Conservation (phyloP, 2,113 vertebrate genomes). For the Pteronura brasiliensis region DNA sequence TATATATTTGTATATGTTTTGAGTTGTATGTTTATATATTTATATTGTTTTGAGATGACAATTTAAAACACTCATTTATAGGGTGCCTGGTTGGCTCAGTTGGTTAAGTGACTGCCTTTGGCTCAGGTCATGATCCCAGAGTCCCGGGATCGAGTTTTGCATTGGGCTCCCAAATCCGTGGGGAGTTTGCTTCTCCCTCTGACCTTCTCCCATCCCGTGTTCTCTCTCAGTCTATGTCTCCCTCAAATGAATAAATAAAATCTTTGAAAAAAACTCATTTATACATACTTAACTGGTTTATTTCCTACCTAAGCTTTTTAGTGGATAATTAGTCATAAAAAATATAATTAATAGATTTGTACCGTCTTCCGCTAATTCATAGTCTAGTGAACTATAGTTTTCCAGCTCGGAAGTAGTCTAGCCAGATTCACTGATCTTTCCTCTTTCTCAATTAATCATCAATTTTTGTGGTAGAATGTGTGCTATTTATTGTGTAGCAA, state of each 20-base stretch:
- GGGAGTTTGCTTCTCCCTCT: no score
- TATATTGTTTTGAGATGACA: neutral
- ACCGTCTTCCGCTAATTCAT: neutral
- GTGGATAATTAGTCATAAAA: neutral
- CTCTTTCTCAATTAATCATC: neutral
- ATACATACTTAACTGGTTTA: neutral
- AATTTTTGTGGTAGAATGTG: neutral
- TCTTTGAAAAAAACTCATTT: neutral
- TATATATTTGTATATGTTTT: neutral
- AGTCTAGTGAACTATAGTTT: neutral
- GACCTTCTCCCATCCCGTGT: no score
- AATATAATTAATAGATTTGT: slow-evolving; percentile 4
- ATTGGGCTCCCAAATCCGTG: no score
- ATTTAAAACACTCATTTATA: neutral
- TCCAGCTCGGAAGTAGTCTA: neutral
- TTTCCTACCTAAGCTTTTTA: neutral
- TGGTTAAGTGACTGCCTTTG: no score
- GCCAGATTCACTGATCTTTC: neutral
- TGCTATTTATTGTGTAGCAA: neutral
- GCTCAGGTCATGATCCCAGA: no score
- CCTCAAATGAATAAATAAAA: no score
- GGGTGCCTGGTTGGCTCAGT: no score
- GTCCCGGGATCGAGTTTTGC: no score
- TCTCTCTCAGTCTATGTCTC: no score
- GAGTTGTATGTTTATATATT: neutral